Base-by-base conservation (phyloP, 2,888 invertebrate genomes). In the Microctonus aethiopoides region DNA sequence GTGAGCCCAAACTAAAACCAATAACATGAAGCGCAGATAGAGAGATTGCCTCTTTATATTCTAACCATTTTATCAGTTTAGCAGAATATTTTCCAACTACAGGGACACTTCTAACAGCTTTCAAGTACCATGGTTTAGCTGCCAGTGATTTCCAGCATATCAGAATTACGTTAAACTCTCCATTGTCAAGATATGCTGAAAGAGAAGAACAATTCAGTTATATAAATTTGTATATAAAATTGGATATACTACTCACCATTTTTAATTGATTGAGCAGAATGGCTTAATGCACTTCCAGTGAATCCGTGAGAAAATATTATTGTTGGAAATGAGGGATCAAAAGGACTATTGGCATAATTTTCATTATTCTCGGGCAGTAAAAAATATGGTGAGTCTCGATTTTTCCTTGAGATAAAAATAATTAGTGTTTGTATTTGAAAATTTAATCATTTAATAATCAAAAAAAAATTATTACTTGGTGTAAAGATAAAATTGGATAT, bases 1-100 rank as follows among this genome's bases (percentile, higher is more conserved):
- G 91, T n/a, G 91, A 89, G 1, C 91, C 91, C 9, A 91, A 84
- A 76, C 91, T 91, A 81, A 91, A 91, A 0, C 91, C 91, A 0
- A 91, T 84, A 66, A 91, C 88, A 78, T 91, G 89, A 71, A 91
- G 16, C 5, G 16, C 46, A 7, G 16, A 7, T 46, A 46, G 16
- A 6, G 16, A 16, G 6, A 46, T 6, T 16, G 46, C 46, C 7
- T n/a, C 16, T 46, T 16, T 46, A 1, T 6, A 0, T 16, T 16
- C 16, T 16, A 46, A 46, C 46, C 46, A 46, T 16, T 16, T 46
- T 6, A 46, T n/a, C 16, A 46, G 1, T 4, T n/a, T 2, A 16
- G 46, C 46, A 5, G 16, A 16, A n/a, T 46, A 2, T 7, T 46
- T 16, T 46, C 46, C 46, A 20, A 46, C 46, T n/a, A 46, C 4